Evolutionary conservation across 2,888 invertebrate species (phyloP), one percentile per base, ranked within the genome.

Genomic region (Stictocephala bisonia): DNA sequence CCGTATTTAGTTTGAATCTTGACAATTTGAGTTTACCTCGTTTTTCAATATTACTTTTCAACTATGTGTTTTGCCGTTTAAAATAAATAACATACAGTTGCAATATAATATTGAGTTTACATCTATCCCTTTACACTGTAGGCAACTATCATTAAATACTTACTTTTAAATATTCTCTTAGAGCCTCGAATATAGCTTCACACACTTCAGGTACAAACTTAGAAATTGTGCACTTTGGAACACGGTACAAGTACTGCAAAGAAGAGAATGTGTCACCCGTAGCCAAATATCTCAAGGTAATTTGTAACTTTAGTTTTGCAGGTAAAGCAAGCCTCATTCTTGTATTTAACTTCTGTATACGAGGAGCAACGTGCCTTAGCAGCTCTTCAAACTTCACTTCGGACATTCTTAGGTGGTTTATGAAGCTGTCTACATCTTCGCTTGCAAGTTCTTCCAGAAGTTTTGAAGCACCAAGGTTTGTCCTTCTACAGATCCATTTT

Each of bases 221-320:
- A 4, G 44, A 44, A 44, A 44, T 44, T n/a, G 44, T 44, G 9
- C 3, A 15, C 3, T 18, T 44, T 15, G 9, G 7, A 3, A 44
- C 44, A 3, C 53, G 51, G 56, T 40, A 73, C 35, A 60, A 58
- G 44, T 51, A 51, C 15, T 51, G 53, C 3, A 51, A 11, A 2
- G 53, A 51, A 20, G 15, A 20, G 20, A 51, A 51, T 22, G 22
- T 66, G 48, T 76, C 74, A 26, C 76, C 15, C n/a, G 7, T 51
- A 18, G 53, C 53, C n/a, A 51, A 22, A 51, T 51, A 51, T 51
- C 53, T 51, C 11, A 51, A 51, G 4, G 53, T 51, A 4, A 51
- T 2, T 3, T 51, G 15, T 3, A 51, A 24, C 11, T 24, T 51
- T 24, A 74, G 31, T 66, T 58, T 70, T 41, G 56, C 44, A 18